A percentile compares a stretch with the other conserved stretches of the same genome.
These are phyloP conservation scores for Monochamus saltuarius DNA, from an alignment of 1,140 invertebrate genomes.

Conservation along the genomic window DNA sequence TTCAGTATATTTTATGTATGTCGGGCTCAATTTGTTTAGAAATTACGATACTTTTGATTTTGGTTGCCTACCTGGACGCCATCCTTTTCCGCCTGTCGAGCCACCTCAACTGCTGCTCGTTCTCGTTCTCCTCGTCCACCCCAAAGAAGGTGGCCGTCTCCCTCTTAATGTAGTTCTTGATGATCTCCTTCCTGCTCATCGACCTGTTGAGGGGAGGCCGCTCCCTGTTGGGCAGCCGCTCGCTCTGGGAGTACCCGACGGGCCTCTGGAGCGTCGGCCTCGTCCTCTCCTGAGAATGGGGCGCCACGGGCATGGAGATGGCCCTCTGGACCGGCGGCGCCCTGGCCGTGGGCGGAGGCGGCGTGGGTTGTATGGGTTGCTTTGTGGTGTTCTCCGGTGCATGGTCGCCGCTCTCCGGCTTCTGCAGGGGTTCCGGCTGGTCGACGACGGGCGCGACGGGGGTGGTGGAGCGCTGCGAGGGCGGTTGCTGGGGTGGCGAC, in stretches of 20 bases:
- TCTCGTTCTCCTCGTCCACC: slow-evolving; percentile 71
- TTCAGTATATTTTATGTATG: too few species aligned
- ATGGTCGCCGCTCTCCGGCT: slow-evolving; percentile 14
- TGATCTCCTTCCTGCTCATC: slow-evolving; percentile 52
- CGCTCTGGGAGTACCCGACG: slow-evolving; percentile 45
- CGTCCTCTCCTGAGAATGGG: slow-evolving; percentile 45
- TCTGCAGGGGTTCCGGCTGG: slow-evolving; percentile 5
- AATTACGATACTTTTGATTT: too few species aligned
- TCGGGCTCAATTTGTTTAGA: too few species aligned
- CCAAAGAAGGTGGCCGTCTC: slow-evolving; percentile 80
- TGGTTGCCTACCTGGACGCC: slow-evolving; percentile 64
- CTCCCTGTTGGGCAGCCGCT: slow-evolving; percentile 45
- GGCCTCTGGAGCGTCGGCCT: slow-evolving; percentile 51
- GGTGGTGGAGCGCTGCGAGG: slow-evolving; percentile 13
- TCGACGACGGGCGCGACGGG: slow-evolving; percentile 4
- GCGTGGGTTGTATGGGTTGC: slow-evolving; percentile 7
- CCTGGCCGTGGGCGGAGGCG: slow-evolving; percentile 26
- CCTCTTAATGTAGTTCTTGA: slow-evolving; percentile 67
- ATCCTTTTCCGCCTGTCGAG: slow-evolving; percentile 71
- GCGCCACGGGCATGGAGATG: slow-evolving; percentile 51
- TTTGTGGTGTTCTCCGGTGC: slow-evolving; percentile 8
- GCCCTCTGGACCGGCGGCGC: slow-evolving; percentile 35
- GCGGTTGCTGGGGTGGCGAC: slow-evolving; percentile 7
- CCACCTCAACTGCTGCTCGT: slow-evolving; percentile 70
- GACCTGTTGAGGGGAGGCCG: slow-evolving; percentile 47